Evolutionary conservation across 2,113 vertebrate species (phyloP).

Genomic region (Strix uralensis): DNA sequence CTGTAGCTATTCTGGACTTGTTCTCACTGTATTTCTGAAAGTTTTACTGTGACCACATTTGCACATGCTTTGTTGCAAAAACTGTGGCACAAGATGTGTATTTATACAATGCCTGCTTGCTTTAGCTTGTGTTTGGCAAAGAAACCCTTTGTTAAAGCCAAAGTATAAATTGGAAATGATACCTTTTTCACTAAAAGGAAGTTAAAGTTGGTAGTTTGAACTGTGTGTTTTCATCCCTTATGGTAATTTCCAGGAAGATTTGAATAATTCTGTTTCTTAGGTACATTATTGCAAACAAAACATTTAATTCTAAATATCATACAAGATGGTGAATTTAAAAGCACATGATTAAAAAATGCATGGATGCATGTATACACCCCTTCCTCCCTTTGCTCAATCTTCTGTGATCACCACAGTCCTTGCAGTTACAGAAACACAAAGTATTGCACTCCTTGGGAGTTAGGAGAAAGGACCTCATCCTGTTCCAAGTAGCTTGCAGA

Average conservation of each 20-base stretch:
- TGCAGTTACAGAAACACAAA: background rate
- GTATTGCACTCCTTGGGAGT: background rate
- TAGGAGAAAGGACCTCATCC: background rate
- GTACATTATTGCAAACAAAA: background rate
- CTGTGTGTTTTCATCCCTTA: background rate
- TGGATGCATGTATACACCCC: rapidly evolving
- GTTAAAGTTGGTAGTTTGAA: background rate
- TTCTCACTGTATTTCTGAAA: background rate
- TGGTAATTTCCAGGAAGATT: background rate
- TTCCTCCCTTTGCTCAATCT: background rate
- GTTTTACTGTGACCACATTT: background rate
- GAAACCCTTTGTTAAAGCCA: background rate
- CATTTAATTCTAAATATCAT: background rate
- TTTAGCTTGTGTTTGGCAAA: background rate
- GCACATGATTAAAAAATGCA: background rate
- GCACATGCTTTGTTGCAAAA: background rate
- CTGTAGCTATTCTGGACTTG: background rate
- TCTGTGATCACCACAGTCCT: background rate
- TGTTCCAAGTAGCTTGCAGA: background rate
- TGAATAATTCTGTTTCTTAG: background rate
- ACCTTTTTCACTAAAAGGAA: background rate
- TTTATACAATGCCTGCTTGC: background rate
- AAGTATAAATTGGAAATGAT: background rate
- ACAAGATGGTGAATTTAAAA: background rate
- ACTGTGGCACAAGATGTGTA: background rate